Conservation (phyloP, 1,140 invertebrate genomes). For the Venturia canescens region DNA sequence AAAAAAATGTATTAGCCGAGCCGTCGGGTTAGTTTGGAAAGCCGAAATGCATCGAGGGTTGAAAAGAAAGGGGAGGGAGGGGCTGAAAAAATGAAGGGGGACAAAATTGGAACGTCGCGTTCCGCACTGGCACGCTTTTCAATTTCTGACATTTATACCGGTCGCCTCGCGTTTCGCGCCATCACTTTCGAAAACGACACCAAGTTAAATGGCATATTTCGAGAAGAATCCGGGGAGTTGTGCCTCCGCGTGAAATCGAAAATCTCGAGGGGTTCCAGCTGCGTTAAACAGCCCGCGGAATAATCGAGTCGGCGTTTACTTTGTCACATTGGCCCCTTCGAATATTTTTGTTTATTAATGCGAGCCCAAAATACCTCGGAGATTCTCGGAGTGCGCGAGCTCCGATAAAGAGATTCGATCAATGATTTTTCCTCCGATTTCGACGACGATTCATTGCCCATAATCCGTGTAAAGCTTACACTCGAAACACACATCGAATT, state of each 20-base stretch:
- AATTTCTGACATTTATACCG: constrained; percentile 56
- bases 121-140: constrained; percentile 63
- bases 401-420: too few relatives aligned
- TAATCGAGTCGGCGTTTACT: constrained; percentile 55
- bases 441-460: too few relatives aligned
- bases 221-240: background rate
- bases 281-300: constrained; percentile 48
- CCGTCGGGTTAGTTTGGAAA: constrained; percentile 33
- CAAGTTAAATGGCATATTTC: constrained; percentile 24
- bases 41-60: constrained; percentile 20
- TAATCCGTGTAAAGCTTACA: too few relatives aligned
- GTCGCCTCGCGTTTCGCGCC: constrained; percentile 41
- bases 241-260: constrained; percentile 36
- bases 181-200: constrained; percentile 38
- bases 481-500: too few relatives aligned
- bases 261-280: constrained; percentile 48
- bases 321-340: background rate
- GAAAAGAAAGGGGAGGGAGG: background rate
- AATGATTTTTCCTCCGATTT: too few relatives aligned
- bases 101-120: constrained; percentile 57
- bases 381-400: too few relatives aligned
- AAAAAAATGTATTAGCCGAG: background rate
- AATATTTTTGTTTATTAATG: constrained; percentile 5
- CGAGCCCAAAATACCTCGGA: background rate
- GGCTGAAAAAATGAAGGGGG: constrained; percentile 39